Evolutionary conservation across 2,888 invertebrate genomes (phyloP), one percentile per base, ranked within the genome.

Genomic region (Ischnura elegans): DNA sequence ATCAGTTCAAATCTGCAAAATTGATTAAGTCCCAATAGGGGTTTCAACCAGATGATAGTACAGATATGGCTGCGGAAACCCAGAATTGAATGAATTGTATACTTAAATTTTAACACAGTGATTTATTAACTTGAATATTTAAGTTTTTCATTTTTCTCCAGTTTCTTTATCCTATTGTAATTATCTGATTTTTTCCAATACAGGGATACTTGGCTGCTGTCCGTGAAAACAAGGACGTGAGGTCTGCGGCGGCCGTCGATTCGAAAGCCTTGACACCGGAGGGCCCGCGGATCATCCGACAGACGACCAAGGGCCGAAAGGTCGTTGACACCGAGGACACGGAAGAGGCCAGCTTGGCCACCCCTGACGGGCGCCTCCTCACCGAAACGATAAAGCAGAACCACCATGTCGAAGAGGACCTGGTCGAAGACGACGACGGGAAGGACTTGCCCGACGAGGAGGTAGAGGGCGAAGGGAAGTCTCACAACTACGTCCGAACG

Each of bases 251-350:
- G 96, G 97, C 94, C 97, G 97, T 95, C 96, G 97, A 95, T 97
- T 97, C 95, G 95, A 94, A 98, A 95, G 97, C 97, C 94, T 96
- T 97, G 85, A 95, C 95, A 43, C 61, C 90, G 86, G 96, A 96
- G 19, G 98, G 98, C 76, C 98, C 98, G 0, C 97, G 97, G 94
- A 96, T 98, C 94, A 96, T 98, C 93, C 97, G 97, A 95, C 98
- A 98, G 95, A 97, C 98, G 61, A 97, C 97, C 94, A 97, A 97
- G 94, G 97, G 97, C 95, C 97, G 97, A 95, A 94, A 95, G 47
- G 98, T 98, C 93, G 97, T 98, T 95, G 98, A 98, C 96, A 98
- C 98, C 94, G 98, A 98, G 96, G 98, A 98, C 95, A 98, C 97
- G 94, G 97, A 97, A 95, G 98, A 98, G 96, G 96, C 97, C 94